Conservation (phyloP, 2,113 vertebrate species). For the Xiphophorus hellerii region DNA sequence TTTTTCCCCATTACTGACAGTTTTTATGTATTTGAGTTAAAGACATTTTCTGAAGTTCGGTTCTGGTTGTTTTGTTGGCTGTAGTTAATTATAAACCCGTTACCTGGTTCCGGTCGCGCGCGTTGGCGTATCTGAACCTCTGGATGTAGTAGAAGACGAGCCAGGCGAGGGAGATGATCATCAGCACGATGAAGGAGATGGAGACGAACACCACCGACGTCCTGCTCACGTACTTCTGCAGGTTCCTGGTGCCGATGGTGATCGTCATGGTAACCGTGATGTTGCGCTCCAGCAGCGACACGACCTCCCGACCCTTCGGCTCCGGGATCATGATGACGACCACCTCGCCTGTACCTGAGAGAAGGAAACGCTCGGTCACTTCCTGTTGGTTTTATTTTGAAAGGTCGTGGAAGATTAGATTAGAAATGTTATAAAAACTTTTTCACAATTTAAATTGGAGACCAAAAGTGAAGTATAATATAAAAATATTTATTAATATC, state of each 20-base stretch:
- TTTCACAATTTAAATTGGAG: too few species aligned
- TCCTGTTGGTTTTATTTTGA: background rate
- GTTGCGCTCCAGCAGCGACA: constrained; percentile 89
- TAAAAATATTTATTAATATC: too few species aligned
- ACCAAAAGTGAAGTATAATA: too few species aligned
- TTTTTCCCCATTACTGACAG: too few species aligned
- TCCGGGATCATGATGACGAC: constrained; percentile 99
- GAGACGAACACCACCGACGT: constrained; percentile 98
- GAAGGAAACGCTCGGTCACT: background rate
- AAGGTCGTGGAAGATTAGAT: background rate
- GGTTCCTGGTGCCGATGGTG: constrained; percentile 93
- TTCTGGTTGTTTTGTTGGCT: too few species aligned
- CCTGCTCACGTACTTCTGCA: constrained; percentile 98
- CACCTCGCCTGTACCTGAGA: constrained; percentile 88
- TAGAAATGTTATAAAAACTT: too few species aligned
- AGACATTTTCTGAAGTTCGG: too few species aligned
- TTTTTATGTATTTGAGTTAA: too few species aligned
- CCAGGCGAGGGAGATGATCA: constrained; percentile 99
- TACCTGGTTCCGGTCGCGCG: constrained; percentile 94
- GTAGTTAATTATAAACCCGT: too few species aligned
- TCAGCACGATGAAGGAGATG: constrained; percentile 98
- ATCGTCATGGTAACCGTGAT: constrained; percentile 94
- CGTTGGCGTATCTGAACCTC: constrained; percentile 95
- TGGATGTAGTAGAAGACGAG: constrained; percentile 99
- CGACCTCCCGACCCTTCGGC: constrained; percentile 92